Evolutionary conservation across 2,888 invertebrate species (phyloP).

Genomic region (Fabriciana adippe): DNA sequence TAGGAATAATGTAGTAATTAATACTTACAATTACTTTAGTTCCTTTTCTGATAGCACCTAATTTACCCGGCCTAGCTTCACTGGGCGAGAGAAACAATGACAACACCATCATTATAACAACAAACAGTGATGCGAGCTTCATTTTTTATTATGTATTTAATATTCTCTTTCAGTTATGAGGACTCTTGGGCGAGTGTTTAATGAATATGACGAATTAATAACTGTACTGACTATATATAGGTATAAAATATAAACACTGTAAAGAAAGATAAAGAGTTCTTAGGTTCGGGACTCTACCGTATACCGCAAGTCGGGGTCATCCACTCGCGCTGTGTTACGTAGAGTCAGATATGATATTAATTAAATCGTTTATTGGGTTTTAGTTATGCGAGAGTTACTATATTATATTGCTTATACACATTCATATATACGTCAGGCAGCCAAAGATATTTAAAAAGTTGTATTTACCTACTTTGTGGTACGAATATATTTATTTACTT

Average conservation of each 20-base stretch:
- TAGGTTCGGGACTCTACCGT: slow-evolving; percentile 37
- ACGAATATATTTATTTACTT: too few relatives aligned
- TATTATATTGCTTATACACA: too few relatives aligned
- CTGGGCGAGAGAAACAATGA: slow-evolving; percentile 34
- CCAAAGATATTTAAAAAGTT: too few relatives aligned
- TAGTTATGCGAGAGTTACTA: too few relatives aligned
- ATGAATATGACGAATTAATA: slow-evolving; percentile 9
- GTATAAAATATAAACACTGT: background rate
- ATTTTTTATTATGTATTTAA: slow-evolving; percentile 30
- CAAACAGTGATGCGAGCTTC: slow-evolving; percentile 36
- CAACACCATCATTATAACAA: slow-evolving; percentile 35
- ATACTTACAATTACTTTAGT: slow-evolving; percentile 52
- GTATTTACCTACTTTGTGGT: too few relatives aligned
- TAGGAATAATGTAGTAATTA: background rate
- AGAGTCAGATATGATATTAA: background rate
- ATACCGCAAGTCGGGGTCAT: slow-evolving; percentile 23
- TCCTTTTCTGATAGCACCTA: slow-evolving; percentile 51
- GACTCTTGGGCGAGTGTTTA: background rate
- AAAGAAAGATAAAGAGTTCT: slow-evolving; percentile 27
- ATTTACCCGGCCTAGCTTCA: slow-evolving; percentile 49
- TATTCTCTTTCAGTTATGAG: background rate
- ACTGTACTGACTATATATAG: slow-evolving; percentile 27
- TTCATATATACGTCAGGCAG: too few relatives aligned
- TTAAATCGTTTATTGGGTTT: too few relatives aligned
- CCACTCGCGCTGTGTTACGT: slow-evolving; percentile 13